Percentiles rank a stretch among this genome's conserved stretches.
phyloP scores from a whole-genome alignment of 92 coral and sea anemone species.

The Pocillopora meandrina region DNA sequence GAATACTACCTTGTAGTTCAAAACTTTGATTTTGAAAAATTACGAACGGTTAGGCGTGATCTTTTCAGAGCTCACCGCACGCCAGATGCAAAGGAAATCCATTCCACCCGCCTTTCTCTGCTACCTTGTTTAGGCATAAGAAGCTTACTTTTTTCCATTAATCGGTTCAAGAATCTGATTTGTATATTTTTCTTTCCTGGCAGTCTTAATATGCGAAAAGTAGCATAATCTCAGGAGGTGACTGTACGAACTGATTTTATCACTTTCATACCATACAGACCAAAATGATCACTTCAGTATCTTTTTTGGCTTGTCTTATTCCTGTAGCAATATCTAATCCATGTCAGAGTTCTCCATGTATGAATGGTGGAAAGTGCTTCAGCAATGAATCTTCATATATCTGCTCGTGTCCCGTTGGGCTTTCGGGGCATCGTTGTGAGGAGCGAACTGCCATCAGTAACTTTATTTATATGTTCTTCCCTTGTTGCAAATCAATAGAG shows the following conservation, averaged over 20 bases:
- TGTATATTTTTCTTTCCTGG: too few relatives aligned
- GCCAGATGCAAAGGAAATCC: too few relatives aligned
- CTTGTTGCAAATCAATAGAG: background rate
- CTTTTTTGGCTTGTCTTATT: background rate
- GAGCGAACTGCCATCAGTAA: background rate
- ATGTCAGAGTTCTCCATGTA: constrained; percentile 19
- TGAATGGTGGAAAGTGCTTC: constrained; percentile 2
- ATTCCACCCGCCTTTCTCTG: too few relatives aligned
- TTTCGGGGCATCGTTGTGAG: background rate
- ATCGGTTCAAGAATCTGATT: too few relatives aligned
- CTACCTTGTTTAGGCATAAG: too few relatives aligned
- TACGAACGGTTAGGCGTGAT: too few relatives aligned
- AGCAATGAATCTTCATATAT: background rate
- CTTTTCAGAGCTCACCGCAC: too few relatives aligned
- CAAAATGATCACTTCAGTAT: background rate
- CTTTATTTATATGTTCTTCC: background rate
- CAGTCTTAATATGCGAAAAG: background rate
- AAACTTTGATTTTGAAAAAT: too few relatives aligned
- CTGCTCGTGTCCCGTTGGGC: constrained; percentile 16
- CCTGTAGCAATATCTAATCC: background rate
- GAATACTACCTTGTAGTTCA: too few relatives aligned
- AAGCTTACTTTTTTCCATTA: too few relatives aligned
- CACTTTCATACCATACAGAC: too few relatives aligned
- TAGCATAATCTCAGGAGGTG: background rate
- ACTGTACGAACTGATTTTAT: too few relatives aligned